Conservation (phyloP, 1,140 invertebrate genomes). For the Intoshia linei region DNA sequence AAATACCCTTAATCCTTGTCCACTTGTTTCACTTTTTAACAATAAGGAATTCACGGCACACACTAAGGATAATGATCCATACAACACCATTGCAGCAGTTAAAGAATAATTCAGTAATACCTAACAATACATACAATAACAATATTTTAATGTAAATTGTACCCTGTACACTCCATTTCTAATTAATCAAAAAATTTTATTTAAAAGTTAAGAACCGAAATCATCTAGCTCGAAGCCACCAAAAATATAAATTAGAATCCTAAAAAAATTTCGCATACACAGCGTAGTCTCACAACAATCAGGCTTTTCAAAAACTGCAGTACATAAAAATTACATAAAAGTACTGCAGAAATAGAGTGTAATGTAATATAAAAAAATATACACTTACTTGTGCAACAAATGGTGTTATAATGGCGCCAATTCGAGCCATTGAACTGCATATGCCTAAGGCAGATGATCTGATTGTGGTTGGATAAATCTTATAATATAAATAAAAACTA, state of each 20-base stretch:
- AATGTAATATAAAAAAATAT: background rate
- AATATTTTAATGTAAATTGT: background rate
- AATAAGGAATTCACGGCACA: constrained; percentile 4
- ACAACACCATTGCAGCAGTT: constrained; percentile 4
- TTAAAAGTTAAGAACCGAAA: background rate
- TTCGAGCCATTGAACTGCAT: constrained; percentile 49
- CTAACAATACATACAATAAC: constrained; percentile 1
- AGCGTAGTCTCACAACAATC: background rate
- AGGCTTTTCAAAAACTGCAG: constrained; percentile 41
- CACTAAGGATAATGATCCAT: constrained; percentile 5
- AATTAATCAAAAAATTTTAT: background rate
- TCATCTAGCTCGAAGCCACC: background rate
- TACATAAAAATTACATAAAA: constrained; percentile 1
- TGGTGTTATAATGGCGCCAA: constrained; percentile 69
- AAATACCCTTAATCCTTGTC: constrained; percentile 7
- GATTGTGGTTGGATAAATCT: constrained; percentile 46
- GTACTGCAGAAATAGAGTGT: background rate
- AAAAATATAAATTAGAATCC: background rate
- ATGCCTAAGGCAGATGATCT: constrained; percentile 50
- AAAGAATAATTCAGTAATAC: constrained; percentile 6
- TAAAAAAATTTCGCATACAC: background rate
- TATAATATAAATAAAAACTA: constrained; percentile 1
- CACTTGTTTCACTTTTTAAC: constrained; percentile 8
- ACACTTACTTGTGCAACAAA: constrained; percentile 50
- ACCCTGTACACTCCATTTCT: background rate